These are phyloP conservation scores for Trichechus manatus DNA, from an alignment of 2,113 vertebrate species.

Conservation along the genomic window DNA sequence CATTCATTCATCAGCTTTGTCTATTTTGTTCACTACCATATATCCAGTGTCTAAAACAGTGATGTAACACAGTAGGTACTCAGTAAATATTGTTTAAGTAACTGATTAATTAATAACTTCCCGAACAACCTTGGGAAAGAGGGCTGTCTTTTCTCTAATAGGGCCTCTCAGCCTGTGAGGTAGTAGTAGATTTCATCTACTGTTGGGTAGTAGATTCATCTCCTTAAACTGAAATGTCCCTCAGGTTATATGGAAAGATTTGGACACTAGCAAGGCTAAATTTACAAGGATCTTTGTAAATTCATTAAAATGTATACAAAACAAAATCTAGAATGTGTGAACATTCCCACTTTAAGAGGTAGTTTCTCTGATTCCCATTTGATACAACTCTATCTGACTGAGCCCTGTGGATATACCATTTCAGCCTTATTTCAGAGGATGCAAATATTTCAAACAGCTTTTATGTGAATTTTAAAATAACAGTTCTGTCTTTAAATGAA, in stretches of 20 bases:
- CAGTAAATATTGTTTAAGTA: constrained; percentile 53
- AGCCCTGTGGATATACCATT: constrained; percentile 22
- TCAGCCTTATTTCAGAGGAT: constrained; percentile 55
- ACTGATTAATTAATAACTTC: constrained; percentile 39
- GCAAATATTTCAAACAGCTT: constrained; percentile 16
- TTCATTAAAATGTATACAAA: constrained; percentile 18
- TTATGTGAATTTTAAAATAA: constrained; percentile 57
- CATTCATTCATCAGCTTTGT: constrained; percentile 19
- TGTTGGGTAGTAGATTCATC: not conserved
- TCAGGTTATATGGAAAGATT: constrained; percentile 1
- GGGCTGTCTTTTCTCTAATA: not conserved
- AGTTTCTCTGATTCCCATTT: constrained; percentile 34
- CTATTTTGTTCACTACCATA: constrained; percentile 10
- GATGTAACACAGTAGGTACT: not conserved
- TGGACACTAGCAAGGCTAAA: not conserved
- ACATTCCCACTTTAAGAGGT: not conserved
- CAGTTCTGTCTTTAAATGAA: constrained; percentile 27
- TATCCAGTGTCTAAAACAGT: not conserved
- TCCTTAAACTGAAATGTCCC: not conserved
- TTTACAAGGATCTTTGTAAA: constrained; percentile 27
- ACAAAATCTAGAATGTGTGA: constrained; percentile 37
- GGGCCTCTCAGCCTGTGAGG: not conserved
- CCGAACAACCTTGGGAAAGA: not conserved
- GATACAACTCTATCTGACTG: constrained; percentile 46
- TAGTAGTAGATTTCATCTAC: not conserved